Evolutionary conservation across 2,113 vertebrate genomes (phyloP).

Genomic region (Sturnus vulgaris): DNA sequence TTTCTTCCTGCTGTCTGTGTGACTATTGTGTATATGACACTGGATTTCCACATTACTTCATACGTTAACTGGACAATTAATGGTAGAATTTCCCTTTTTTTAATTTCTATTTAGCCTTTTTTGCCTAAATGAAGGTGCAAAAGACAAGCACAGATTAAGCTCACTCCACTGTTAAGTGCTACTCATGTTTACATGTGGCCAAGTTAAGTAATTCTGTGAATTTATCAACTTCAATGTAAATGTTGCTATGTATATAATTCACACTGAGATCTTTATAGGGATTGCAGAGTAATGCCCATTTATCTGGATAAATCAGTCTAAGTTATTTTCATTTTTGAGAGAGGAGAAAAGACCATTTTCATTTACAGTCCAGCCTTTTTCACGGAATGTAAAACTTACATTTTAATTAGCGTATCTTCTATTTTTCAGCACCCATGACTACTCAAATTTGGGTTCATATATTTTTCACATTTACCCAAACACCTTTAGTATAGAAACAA

Average conservation of each 20-base stretch:
- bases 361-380: not conserved
- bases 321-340: not conserved
- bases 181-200: not conserved
- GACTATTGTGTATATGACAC: not conserved
- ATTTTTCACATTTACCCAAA: not conserved
- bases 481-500: not conserved
- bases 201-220: not conserved
- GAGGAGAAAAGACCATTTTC: not conserved
- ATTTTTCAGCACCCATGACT: not conserved
- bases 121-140: not conserved
- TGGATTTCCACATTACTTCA: not conserved
- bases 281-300: not conserved
- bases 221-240: not conserved
- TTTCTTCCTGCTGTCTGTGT: not conserved
- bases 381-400: not conserved
- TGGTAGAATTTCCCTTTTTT: not conserved
- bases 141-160: not conserved
- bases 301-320: not conserved
- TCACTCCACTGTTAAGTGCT: not conserved
- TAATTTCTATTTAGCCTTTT: slow-evolving; percentile 20
- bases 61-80: not conserved
- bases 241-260: not conserved
- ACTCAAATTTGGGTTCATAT: not conserved
- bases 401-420: not conserved
- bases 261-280: not conserved